A percentile compares a stretch with the other conserved stretches of the same genome.
These are phyloP conservation scores for Oplegnathus fasciatus DNA, from an alignment of 2,113 vertebrate genomes.

Conservation along the genomic window DNA sequence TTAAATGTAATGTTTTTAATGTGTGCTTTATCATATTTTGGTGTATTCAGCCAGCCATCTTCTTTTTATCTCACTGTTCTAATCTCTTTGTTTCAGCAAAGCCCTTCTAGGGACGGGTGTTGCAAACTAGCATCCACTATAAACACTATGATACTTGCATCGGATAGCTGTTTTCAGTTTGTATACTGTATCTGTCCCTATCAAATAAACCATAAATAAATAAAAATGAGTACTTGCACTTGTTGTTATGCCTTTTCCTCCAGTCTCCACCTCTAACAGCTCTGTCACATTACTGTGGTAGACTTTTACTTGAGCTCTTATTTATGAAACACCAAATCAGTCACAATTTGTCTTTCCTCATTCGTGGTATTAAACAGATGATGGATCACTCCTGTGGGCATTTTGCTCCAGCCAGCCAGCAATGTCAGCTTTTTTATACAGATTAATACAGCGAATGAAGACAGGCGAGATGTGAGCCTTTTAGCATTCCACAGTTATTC, in stretches of 20 bases:
- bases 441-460: constrained; percentile 47
- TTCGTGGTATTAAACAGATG: not conserved
- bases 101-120: no score
- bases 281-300: not conserved
- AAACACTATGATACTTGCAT: no score
- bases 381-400: constrained; percentile 17
- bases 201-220: no score
- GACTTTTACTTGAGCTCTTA: constrained; percentile 22
- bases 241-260: not conserved
- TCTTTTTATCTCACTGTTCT: no score
- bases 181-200: no score
- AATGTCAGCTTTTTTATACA: constrained; percentile 31
- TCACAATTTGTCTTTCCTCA: constrained; percentile 32
- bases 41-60: no score
- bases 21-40: no score
- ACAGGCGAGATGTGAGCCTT: constrained; percentile 28
- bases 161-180: no score
- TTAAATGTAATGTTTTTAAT: no score
- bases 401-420: constrained; percentile 16
- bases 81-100: no score
- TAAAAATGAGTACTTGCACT: not conserved
- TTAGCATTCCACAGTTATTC: constrained; percentile 30
- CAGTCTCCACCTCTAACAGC: not conserved
- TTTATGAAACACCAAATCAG: constrained; percentile 4
- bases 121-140: no score